Percentiles rank a stretch among this genome's conserved stretches.
phyloP scores from a whole-genome alignment of 2,888 invertebrate genomes.

The Volucella bombylans region DNA sequence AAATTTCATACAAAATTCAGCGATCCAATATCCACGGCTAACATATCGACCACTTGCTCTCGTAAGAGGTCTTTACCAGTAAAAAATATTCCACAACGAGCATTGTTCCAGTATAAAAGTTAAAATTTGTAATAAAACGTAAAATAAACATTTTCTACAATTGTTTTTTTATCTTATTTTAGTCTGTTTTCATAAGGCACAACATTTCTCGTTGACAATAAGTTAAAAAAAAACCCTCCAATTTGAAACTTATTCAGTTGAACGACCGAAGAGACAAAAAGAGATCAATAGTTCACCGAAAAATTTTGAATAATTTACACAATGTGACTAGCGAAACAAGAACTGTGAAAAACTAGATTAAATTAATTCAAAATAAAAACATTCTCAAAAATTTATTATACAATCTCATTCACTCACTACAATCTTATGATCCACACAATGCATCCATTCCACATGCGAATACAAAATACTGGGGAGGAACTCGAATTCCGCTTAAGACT shows the following conservation, averaged over 20 bases:
- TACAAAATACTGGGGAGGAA: conserved; percentile 64
- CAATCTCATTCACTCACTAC: conserved; percentile 20
- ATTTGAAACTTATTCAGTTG: neutral
- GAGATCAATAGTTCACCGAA: conserved; percentile 5
- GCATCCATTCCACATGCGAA: conserved; percentile 43
- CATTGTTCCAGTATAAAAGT: no score
- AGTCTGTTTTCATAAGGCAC: conserved; percentile 42
- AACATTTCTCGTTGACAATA: conserved; percentile 9
- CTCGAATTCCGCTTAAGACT: conserved; percentile 41
- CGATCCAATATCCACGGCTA: neutral
- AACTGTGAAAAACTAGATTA: conserved; percentile 1
- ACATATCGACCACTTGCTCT: no score
- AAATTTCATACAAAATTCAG: conserved; percentile 3
- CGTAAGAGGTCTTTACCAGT: no score
- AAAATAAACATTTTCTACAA: neutral
- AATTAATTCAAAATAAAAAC: neutral
- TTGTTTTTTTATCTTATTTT: neutral
- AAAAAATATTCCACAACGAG: no score
- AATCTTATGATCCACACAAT: conserved; percentile 28
- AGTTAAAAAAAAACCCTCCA: neutral
- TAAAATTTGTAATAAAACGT: no score
- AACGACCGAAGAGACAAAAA: neutral
- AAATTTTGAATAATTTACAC: conserved; percentile 18
- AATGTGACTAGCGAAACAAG: conserved; percentile 46
- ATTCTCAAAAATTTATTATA: conserved; percentile 33